Percentiles rank a stretch among this genome's conserved stretches.
phyloP scores from a whole-genome alignment of 1,140 invertebrate species.

The Bicyclus anynana region DNA sequence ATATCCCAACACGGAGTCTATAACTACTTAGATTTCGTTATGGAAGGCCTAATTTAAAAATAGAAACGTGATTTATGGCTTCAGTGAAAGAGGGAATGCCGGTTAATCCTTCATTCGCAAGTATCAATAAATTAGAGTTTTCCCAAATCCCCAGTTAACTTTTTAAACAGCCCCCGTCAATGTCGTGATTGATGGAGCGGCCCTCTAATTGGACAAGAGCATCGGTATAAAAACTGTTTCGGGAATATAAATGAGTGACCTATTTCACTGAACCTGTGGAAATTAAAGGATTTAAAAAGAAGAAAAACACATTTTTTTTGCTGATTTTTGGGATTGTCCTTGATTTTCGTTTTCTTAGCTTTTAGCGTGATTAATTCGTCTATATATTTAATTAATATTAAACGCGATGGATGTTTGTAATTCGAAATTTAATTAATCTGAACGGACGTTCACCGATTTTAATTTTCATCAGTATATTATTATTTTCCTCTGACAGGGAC shows the following conservation, averaged over 20 bases:
- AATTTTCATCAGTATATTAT: too few species aligned
- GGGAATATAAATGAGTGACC: conserved; percentile 38
- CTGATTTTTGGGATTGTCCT: too few species aligned
- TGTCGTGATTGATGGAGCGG: conserved; percentile 48
- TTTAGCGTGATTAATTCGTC: too few species aligned
- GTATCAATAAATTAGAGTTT: conserved; percentile 21
- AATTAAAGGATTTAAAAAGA: neutral
- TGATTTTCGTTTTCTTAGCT: too few species aligned
- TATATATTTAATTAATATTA: too few species aligned
- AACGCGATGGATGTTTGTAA: too few species aligned
- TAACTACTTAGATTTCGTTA: too few species aligned
- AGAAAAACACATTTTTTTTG: too few species aligned
- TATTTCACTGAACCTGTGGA: conserved; percentile 6
- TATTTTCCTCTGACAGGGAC: too few species aligned
- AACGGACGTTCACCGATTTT: too few species aligned
- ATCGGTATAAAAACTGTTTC: conserved; percentile 39
- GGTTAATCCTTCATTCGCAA: neutral
- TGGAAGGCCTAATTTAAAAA: neutral
- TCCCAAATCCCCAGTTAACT: conserved; percentile 23
- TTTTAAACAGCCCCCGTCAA: conserved; percentile 44
- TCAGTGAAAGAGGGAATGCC: neutral
- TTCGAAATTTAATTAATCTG: too few species aligned
- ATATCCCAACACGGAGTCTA: too few species aligned
- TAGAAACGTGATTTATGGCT: neutral
- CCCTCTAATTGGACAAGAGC: conserved; percentile 45